These are phyloP conservation scores for Scaptomyza montana DNA, from an alignment of 1,140 invertebrate genomes.

Conservation along the genomic window DNA sequence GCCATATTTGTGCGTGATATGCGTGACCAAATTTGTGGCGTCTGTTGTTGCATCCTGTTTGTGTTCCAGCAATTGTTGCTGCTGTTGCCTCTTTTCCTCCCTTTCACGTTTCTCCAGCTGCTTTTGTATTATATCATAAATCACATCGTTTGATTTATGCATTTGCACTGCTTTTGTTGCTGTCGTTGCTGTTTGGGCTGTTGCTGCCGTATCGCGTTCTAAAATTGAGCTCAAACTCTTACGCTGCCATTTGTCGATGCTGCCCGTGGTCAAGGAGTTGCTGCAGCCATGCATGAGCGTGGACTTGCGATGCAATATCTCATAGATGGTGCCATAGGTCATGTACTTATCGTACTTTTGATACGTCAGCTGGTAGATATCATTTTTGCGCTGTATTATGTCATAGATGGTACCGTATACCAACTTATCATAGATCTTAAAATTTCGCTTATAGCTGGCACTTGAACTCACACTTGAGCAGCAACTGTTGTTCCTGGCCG, in stretches of 20 bases:
- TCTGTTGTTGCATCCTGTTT: slow-evolving; percentile 29
- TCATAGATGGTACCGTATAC: slow-evolving; percentile 83
- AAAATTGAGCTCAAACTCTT: slow-evolving; percentile 74
- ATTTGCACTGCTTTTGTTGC: slow-evolving; percentile 28
- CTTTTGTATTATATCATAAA: slow-evolving; percentile 77
- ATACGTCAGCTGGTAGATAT: slow-evolving; percentile 77
- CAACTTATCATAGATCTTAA: slow-evolving; percentile 82
- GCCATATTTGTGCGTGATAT: slow-evolving; percentile 71
- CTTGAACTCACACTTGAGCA: slow-evolving; percentile 11
- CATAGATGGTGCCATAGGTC: slow-evolving; percentile 84
- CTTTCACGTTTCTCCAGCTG: slow-evolving; percentile 52
- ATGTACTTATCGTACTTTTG: slow-evolving; percentile 83
- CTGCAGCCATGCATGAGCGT: slow-evolving; percentile 44
- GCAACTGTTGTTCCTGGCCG: slow-evolving; percentile 23
- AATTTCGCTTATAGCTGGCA: slow-evolving; percentile 68
- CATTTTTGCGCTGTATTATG: slow-evolving; percentile 82
- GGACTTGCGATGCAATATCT: slow-evolving; percentile 79
- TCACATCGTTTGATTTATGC: slow-evolving; percentile 59
- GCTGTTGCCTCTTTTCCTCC: slow-evolving; percentile 19
- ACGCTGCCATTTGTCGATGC: slow-evolving; percentile 65
- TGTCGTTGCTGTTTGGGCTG: slow-evolving; percentile 7
- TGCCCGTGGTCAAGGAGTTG: slow-evolving; percentile 27
- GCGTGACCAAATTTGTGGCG: slow-evolving; percentile 45
- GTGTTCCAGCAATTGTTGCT: slow-evolving; percentile 13
- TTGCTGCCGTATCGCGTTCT: slow-evolving; percentile 49